Evolutionary conservation across 1,140 invertebrate genomes (phyloP).

Genomic region (Planococcus citri): DNA sequence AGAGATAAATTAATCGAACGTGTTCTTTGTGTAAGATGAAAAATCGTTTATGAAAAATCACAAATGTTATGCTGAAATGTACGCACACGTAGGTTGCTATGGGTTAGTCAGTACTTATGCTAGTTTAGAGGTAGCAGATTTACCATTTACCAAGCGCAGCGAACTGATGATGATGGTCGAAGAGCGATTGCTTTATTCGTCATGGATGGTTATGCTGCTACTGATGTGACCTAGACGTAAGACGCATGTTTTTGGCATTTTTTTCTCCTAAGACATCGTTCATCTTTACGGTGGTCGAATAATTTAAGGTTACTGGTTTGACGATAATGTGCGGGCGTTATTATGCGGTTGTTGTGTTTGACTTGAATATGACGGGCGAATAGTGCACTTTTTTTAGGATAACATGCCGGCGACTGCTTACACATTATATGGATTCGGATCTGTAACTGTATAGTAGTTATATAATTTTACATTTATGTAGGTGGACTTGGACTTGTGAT

Average conservation of each 20-base stretch:
- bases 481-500: no score
- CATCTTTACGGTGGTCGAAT: not conserved
- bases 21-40: conserved; percentile 2
- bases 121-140: no score
- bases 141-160: no score
- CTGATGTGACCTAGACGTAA: not conserved
- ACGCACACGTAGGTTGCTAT: no score
- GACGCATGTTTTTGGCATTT: conserved; percentile 3
- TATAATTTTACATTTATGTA: no score
- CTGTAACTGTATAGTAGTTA: no score
- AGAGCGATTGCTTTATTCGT: not conserved
- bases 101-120: no score
- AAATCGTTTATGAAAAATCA: conserved; percentile 8
- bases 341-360: not conserved
- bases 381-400: no score
- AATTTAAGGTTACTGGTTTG: not conserved
- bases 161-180: not conserved
- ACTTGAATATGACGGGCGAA: no score
- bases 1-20: not conserved
- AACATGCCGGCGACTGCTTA: no score
- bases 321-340: not conserved
- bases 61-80: not conserved
- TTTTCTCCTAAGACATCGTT: not conserved
- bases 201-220: not conserved
- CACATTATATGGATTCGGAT: no score